Evolutionary conservation across 2,888 invertebrate genomes (phyloP).

Genomic region (Tromatobia lineatoria): DNA sequence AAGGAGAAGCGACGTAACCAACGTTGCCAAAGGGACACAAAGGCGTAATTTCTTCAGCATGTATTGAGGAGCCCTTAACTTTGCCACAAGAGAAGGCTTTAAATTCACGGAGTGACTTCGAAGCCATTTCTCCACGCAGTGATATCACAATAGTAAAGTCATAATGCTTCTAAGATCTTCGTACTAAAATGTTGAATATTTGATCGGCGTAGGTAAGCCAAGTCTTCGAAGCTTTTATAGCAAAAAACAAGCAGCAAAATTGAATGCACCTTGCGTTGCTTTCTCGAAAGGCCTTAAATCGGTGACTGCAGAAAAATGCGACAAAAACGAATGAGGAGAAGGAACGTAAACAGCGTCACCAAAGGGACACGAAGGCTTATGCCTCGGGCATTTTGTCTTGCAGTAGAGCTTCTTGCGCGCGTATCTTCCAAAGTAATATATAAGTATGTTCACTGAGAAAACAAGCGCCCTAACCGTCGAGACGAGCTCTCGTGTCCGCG

Average conservation of each 20-base stretch:
- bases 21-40: neutral
- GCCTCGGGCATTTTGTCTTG: slow-evolving; percentile 48
- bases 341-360: slow-evolving; percentile 20
- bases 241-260: neutral
- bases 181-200: slow-evolving; percentile 14
- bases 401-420: slow-evolving; percentile 50
- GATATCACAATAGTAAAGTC: slow-evolving; percentile 13
- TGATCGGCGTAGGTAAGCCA: neutral
- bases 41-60: slow-evolving; percentile 20
- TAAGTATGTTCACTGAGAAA: neutral
- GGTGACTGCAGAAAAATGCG: neutral
- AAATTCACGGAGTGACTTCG: no score
- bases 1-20: slow-evolving; percentile 31
- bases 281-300: neutral
- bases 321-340: slow-evolving; percentile 48
- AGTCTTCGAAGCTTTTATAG: neutral
- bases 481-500: slow-evolving; percentile 42
- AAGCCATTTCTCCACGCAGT: no score
- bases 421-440: neutral
- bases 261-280: neutral
- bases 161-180: slow-evolving; percentile 24
- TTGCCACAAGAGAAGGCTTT: no score
- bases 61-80: no score
- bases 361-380: slow-evolving; percentile 8
- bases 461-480: slow-evolving; percentile 27